Evolutionary conservation across 2,888 invertebrate species (phyloP), one percentile per base, ranked within the genome.

Genomic region (Lacanobia wlatinum): DNA sequence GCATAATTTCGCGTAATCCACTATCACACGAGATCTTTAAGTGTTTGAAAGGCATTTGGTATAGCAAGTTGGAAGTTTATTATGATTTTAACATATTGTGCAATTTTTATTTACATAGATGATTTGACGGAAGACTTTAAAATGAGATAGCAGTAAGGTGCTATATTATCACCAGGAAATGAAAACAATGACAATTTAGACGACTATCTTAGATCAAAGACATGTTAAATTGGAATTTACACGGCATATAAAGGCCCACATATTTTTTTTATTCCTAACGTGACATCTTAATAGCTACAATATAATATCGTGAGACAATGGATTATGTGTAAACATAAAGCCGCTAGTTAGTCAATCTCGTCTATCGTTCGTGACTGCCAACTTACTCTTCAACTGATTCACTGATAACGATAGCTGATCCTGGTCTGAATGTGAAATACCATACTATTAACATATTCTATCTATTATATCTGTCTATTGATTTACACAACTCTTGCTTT

Each of bases 351-450:
- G 78, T 83, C 83, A 83, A 87, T 78, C 81, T 66, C 75, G 61
- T 52, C 76, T 71, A 88, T 86, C 79, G 82, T 69, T 90, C 92
- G 92, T 92, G 92, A 92, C 90, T 89, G 72, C 86, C 88, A 85
- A 89, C 90, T 90, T 90, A 90, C 80, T 78, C 78, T 64, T 79
- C 80, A 70, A 82, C 67, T 68, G 84, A 87, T 87, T 73, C 65
- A 60, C 76, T 78, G 87, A 86, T 87, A 84, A 85, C 78, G 78
- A 83, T 66, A 59, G 52, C 28, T 48, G 66, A 84, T 85, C 79
- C 78, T 81, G 78, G 77, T 60, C 56, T 65, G 76, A 80, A 85
- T 85, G 76, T 70, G 76, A 78, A 84, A 78, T 69, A 68, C 71
- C 56, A 34, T 34, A n/a, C 16, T 46, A 53, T 69, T 66, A 60